Percentiles rank a stretch among this genome's conserved stretches.
phyloP scores from a whole-genome alignment of 2,113 vertebrate species.

The Esox niger region DNA sequence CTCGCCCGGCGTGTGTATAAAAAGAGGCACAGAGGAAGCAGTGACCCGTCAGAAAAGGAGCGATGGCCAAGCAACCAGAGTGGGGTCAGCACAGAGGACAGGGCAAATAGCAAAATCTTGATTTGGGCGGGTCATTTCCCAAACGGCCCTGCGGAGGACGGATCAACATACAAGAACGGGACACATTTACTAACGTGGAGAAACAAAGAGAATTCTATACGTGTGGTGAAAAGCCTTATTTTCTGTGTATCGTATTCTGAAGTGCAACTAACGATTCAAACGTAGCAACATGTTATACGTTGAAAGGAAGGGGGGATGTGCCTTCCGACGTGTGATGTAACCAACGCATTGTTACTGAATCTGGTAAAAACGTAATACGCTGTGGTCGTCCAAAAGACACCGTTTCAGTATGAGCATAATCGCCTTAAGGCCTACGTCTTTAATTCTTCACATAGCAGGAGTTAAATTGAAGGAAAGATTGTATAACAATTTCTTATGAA shows the following conservation, averaged over 20 bases:
- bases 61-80: conserved; percentile 32
- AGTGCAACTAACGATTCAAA: too few relatives aligned
- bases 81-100: conserved; percentile 36
- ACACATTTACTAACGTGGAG: background rate
- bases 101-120: background rate
- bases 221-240: background rate
- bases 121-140: background rate
- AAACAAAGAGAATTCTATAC: background rate
- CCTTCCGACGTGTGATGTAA: too few relatives aligned
- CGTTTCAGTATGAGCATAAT: too few relatives aligned
- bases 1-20: background rate
- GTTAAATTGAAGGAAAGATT: background rate
- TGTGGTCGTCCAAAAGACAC: too few relatives aligned
- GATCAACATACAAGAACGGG: background rate
- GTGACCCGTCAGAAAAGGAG: background rate
- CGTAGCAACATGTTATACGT: too few relatives aligned
- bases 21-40: conserved; percentile 1
- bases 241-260: background rate
- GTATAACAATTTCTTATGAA: too few relatives aligned
- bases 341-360: too few relatives aligned
- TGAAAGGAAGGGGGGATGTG: too few relatives aligned
- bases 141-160: background rate
- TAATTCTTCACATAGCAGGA: too few relatives aligned
- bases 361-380: too few relatives aligned
- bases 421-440: too few relatives aligned